Conservation (phyloP, 2,888 invertebrate genomes). For the Hypomecis punctinalis region DNA sequence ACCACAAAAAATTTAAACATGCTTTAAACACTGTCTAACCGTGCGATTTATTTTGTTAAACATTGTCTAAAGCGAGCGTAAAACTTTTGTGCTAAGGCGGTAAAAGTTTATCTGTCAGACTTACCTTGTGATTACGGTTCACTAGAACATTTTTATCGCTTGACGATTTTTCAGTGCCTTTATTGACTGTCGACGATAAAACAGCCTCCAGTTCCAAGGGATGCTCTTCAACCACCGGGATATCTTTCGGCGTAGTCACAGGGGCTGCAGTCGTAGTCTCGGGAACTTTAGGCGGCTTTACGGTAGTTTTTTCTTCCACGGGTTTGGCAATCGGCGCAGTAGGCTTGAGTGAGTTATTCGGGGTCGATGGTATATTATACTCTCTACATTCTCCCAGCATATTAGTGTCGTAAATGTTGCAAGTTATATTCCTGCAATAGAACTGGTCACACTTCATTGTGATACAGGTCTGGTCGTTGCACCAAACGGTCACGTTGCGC, state of each 20-base stretch:
- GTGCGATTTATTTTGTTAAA: too few relatives aligned
- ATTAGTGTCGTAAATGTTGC: conserved; percentile 79
- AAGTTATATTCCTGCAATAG: conserved; percentile 72
- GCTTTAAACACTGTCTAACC: too few relatives aligned
- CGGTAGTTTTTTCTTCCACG: conserved; percentile 34
- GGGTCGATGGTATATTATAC: conserved; percentile 59
- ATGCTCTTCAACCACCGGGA: conserved; percentile 52
- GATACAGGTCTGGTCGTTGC: conserved; percentile 80
- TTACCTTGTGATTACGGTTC: conserved; percentile 51
- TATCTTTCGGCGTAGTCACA: conserved; percentile 41
- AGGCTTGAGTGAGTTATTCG: conserved; percentile 49
- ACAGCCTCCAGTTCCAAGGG: conserved; percentile 69
- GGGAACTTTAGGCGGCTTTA: conserved; percentile 28
- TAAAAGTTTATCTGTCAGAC: conserved; percentile 15
- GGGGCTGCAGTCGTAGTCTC: conserved; percentile 26
- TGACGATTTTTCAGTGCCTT: conserved; percentile 35
- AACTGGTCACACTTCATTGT: conserved; percentile 72
- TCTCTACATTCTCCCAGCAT: conserved; percentile 74
- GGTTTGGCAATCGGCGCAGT: conserved; percentile 40
- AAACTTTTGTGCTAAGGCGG: too few relatives aligned
- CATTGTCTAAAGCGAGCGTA: too few relatives aligned
- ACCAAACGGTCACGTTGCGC: conserved; percentile 74
- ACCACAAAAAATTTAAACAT: too few relatives aligned
- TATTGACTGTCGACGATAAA: conserved; percentile 66
- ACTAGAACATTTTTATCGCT: conserved; percentile 34